Evolutionary conservation across 2,113 vertebrate species (phyloP).

Genomic region (Alligator mississippiensis): DNA sequence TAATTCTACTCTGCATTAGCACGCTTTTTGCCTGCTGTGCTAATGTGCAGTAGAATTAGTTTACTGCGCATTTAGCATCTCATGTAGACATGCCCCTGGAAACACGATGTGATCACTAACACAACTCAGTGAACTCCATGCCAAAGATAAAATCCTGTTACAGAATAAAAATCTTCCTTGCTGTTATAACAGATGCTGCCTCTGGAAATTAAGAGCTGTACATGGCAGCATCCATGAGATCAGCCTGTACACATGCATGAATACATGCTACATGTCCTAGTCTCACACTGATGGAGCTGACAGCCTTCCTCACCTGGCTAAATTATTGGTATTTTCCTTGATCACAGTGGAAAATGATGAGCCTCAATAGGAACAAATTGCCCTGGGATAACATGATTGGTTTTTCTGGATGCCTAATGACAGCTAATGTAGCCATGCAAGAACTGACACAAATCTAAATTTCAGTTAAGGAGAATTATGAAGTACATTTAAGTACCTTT

Average conservation of each 20-base stretch:
- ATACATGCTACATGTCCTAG: not conserved
- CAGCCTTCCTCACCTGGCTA: not conserved
- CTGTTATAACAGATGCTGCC: not conserved
- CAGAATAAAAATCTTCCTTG: not conserved
- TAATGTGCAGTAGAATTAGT: too few species aligned
- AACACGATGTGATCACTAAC: rapidly evolving
- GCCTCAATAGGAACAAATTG: not conserved
- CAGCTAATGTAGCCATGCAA: not conserved
- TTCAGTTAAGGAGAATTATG: not conserved
- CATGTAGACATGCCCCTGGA: not conserved
- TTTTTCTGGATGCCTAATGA: not conserved
- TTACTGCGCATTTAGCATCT: too few species aligned
- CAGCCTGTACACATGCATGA: not conserved
- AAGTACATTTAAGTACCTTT: not conserved
- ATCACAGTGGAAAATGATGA: not conserved
- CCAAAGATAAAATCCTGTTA: not conserved
- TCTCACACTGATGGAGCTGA: not conserved
- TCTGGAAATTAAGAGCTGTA: not conserved
- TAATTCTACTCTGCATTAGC: too few species aligned
- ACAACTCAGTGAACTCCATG: rapidly evolving
- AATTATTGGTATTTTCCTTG: not conserved
- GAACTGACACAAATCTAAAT: not conserved
- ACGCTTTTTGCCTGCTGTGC: too few species aligned
- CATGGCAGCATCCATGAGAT: not conserved
- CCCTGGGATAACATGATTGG: not conserved